Percentiles rank a stretch among this genome's conserved stretches.
These are phyloP conservation scores for Physeter macrocephalus DNA, from an alignment of 2,113 vertebrate genomes.

Conservation along the genomic window DNA sequence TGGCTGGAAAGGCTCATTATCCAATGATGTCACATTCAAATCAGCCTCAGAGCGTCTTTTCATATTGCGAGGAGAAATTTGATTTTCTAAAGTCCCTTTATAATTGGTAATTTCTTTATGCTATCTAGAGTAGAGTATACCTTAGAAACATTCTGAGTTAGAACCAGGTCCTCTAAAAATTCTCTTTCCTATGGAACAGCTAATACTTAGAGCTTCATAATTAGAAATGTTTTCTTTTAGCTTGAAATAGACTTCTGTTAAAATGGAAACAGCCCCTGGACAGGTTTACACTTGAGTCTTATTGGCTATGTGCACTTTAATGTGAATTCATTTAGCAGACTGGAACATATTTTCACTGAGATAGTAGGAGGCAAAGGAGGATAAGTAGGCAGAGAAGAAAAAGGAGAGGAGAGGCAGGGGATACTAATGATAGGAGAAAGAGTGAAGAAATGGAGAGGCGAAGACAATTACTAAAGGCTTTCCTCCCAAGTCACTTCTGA, in stretches of 20 bases:
- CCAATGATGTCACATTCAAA: not conserved
- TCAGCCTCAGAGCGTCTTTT: not conserved
- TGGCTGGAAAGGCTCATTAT: not conserved
- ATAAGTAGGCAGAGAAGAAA: not conserved
- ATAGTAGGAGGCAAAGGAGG: not conserved
- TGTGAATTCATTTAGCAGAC: not conserved
- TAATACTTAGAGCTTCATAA: not conserved
- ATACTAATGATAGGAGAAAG: no score
- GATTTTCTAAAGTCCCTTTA: not conserved
- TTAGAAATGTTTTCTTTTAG: not conserved
- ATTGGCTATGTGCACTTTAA: not conserved
- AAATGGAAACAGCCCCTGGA: not conserved
- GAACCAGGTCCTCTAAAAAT: not conserved
- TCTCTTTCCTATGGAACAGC: not conserved
- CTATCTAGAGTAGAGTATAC: not conserved
- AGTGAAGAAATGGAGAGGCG: not conserved
- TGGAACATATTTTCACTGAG: not conserved
- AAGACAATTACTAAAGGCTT: not conserved
- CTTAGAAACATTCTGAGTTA: not conserved
- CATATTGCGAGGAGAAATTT: not conserved
- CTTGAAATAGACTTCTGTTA: conserved; percentile 23
- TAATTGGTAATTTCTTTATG: not conserved
- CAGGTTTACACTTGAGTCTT: not conserved
- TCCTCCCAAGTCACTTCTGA: not conserved
- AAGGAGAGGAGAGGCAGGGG: not conserved